Evolutionary conservation across 2,797 vertebrate genomes (phyloP), one percentile per base, ranked within the genome.

Genomic region (Octomys mimax): DNA sequence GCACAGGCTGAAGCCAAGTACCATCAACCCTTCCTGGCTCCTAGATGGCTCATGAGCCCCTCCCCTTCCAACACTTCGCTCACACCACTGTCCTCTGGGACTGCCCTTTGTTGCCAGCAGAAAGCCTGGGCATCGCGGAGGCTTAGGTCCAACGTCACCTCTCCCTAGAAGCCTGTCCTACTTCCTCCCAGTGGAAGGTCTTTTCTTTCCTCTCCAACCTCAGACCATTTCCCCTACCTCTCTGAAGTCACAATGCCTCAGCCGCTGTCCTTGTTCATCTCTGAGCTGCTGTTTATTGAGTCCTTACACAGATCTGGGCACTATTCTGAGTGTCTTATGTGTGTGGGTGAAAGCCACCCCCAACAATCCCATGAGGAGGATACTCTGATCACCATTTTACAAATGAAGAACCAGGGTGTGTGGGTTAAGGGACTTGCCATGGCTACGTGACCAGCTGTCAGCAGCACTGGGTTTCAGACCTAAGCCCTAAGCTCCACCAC

Each of bases 151-250:
- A 52, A 19, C 13, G 39, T 73, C 24, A 19, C 54, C 18, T 97
- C 57, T 95, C 18, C 59, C 33, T 52, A 49, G 86, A 97, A 96
- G 46, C 13, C 86, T 36, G 49, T 49, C 75, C n/a, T 52, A 39
- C 62, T 89, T 94, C 82, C 59, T 19, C 19, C 31, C n/a, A 31
- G n/a, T 2, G n/a, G 7, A 73, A 73, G 5, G 6, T 4, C 80
- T 57, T 79, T 42, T 83, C 18, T 75, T 49, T 64, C 64, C 64
- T 71, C 68, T 96, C 49, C 52, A 33, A 8, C 31, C 78, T 81
- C 46, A 28, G 54, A 6, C 31, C 46, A 2, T 18, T 36, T 87
- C 54, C 21, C 28, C 59, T 36, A 24, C 24, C 4, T 83, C 26
- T 24, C 70, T 89, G 36, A 66, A 46, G 89, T 28, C 70, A 59